Evolutionary conservation across 1,140 invertebrate species (phyloP), one percentile per base, ranked within the genome.

Genomic region (Drosophila miranda): DNA sequence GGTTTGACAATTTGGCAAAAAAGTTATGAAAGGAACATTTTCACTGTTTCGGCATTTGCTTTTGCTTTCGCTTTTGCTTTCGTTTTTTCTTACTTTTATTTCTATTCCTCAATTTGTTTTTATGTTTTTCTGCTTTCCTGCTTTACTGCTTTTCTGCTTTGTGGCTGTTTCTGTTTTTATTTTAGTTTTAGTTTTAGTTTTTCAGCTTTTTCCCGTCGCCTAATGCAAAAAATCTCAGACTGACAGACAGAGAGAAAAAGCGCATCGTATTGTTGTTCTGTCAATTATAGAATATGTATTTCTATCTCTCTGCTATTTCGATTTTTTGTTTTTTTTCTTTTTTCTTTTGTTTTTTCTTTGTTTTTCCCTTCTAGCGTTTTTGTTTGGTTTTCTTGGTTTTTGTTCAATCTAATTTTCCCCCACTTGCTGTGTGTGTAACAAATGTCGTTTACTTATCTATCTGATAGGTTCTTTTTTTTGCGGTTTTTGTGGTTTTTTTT

Each of bases 1-100:
- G 82, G 82, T 87, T 87, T 87, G 83, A 87, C 83, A 87, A 87
- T 87, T 87, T 87, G 82, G 82, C 82, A 87, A 87, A 87, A 83
- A 87, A 88, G 82, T 87, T 87, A 70, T 82, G 75, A 87, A 87
- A 87, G 82, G 82, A 87, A 87, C 82, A 86, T 86, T 86, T 84
- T 83, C 62, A 83, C 79, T 75, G 78, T 56, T 72, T 77, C 49
- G 55, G 59, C 70, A 67, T 68, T 62, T 72, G 66, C 56, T 61
- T 78, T 63, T 75, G 51, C 45, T 75, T 64, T 9, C 56, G 44
- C 5, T 56, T 75, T 46, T 58, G 44, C 46, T 63, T 30, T 55
- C 54, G 52, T 62, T 49, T 21, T 48, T 62, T 28, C 26, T 50
- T 69, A 38, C 30, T 19, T 61, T 61, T 46, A 56, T 62, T 46